A percentile compares a stretch with the other conserved stretches of the same genome.
Evolutionary conservation across 2,797 vertebrate species (phyloP).

Genomic region (Paguma larvata): DNA sequence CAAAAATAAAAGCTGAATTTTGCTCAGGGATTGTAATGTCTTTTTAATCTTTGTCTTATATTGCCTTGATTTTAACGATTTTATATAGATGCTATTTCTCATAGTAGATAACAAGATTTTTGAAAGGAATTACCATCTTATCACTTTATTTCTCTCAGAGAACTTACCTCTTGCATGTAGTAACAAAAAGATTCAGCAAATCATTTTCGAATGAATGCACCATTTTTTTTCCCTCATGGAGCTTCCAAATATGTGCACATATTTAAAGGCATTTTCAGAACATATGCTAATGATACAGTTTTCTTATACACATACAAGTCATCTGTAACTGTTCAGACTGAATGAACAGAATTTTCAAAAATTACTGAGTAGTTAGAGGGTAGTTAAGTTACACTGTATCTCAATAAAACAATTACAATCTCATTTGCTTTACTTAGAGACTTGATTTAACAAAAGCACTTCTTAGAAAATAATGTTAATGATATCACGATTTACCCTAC

Average conservation of each 20-base stretch:
- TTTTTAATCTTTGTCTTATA: neutral
- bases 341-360: constrained; percentile 70
- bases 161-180: neutral
- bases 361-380: constrained; percentile 64
- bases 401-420: constrained; percentile 74
- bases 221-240: constrained; percentile 33
- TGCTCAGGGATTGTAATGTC: neutral
- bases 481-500: neutral
- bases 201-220: constrained; percentile 31
- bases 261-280: neutral
- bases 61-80: constrained; percentile 6
- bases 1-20: neutral
- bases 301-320: constrained; percentile 25
- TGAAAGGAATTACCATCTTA: neutral
- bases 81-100: constrained; percentile 54
- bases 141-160: neutral
- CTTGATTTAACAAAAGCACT: constrained; percentile 67
- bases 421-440: constrained; percentile 75
- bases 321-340: constrained; percentile 72
- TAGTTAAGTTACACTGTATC: constrained; percentile 71
- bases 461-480: constrained; percentile 78
- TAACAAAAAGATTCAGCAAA: constrained; percentile 43
- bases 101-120: constrained; percentile 18
- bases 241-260: neutral
- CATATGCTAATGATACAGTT: constrained; percentile 22